A percentile compares a stretch with the other conserved stretches of the same genome.
These are phyloP conservation scores for Drosophila mimetica DNA, from an alignment of 2,888 invertebrate species.

Conservation along the genomic window DNA sequence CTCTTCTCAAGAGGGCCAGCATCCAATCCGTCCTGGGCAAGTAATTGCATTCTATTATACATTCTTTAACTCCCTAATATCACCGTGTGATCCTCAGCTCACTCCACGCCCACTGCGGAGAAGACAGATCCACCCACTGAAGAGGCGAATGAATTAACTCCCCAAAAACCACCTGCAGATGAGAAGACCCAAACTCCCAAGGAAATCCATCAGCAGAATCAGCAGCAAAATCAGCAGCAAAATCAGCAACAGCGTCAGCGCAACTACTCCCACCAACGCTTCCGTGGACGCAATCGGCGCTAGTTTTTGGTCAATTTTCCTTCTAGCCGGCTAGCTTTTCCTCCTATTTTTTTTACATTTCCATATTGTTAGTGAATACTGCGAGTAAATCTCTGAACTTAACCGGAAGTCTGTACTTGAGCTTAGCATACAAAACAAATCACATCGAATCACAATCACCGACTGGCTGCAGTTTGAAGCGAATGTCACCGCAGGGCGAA, in stretches of 20 bases:
- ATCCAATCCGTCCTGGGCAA: slow-evolving; percentile 48
- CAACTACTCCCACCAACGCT: slow-evolving; percentile 59
- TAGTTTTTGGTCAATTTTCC: slow-evolving; percentile 34
- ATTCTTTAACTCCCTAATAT: neutral
- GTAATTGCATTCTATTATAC: slow-evolving; percentile 10
- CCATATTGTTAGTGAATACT: slow-evolving; percentile 53
- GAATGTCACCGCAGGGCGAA: slow-evolving; percentile 81
- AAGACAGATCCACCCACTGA: slow-evolving; percentile 35
- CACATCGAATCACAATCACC: slow-evolving; percentile 7
- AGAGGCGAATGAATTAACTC: slow-evolving; percentile 17
- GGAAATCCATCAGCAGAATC: slow-evolving; percentile 3
- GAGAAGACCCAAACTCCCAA: slow-evolving; percentile 1
- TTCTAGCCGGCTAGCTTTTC: slow-evolving; percentile 21
- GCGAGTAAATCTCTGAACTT: slow-evolving; percentile 52
- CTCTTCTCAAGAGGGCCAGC: slow-evolving; percentile 48
- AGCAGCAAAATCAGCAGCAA: slow-evolving; percentile 32
- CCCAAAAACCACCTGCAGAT: slow-evolving; percentile 24
- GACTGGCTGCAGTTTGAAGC: slow-evolving; percentile 80
- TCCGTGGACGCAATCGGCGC: slow-evolving; percentile 75
- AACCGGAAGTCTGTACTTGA: slow-evolving; percentile 22
- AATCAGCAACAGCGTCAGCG: slow-evolving; percentile 42
- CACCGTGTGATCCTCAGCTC: slow-evolving; percentile 38
- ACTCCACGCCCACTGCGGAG: slow-evolving; percentile 62
- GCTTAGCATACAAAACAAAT: slow-evolving; percentile 1
- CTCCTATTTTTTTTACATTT: slow-evolving; percentile 40